Evolutionary conservation across 2,888 invertebrate species (phyloP).

Genomic region (Drosophila pegasa): DNA sequence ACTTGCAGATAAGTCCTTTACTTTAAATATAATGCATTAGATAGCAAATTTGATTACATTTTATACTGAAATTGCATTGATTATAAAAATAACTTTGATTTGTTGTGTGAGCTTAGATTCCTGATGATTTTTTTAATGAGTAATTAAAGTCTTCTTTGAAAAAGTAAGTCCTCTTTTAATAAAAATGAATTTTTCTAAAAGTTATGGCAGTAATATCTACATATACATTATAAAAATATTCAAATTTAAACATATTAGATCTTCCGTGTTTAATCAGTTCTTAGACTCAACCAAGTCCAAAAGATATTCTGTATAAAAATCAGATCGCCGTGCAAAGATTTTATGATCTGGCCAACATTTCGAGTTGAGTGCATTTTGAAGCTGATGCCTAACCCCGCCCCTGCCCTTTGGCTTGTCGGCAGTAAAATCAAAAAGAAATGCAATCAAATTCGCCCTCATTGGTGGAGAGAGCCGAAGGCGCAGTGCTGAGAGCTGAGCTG

Average conservation of each 20-base stretch:
- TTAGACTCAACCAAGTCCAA: not conserved
- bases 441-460: slow-evolving; percentile 81
- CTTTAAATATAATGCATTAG: not conserved
- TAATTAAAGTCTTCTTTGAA: too few species aligned
- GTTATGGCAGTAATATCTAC: too few species aligned
- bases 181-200: too few species aligned
- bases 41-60: too few species aligned
- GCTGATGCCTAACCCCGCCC: slow-evolving; percentile 17
- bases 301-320: too few species aligned
- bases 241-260: too few species aligned
- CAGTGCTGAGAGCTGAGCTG: slow-evolving; percentile 20
- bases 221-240: too few species aligned
- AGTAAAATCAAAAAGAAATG: slow-evolving; percentile 82
- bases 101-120: too few species aligned
- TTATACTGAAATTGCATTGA: too few species aligned
- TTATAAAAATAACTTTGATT: too few species aligned
- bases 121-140: too few species aligned
- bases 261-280: not conserved
- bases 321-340: slow-evolving; percentile 50
- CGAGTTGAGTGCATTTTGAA: slow-evolving; percentile 75
- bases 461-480: not conserved
- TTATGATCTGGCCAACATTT: slow-evolving; percentile 76
- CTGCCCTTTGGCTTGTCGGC: slow-evolving; percentile 16
- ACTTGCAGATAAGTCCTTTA: not conserved
- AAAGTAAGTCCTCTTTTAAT: too few species aligned